phyloP scores from a whole-genome alignment of 2,113 vertebrate genomes.

The Malurus alboscapulatus region DNA sequence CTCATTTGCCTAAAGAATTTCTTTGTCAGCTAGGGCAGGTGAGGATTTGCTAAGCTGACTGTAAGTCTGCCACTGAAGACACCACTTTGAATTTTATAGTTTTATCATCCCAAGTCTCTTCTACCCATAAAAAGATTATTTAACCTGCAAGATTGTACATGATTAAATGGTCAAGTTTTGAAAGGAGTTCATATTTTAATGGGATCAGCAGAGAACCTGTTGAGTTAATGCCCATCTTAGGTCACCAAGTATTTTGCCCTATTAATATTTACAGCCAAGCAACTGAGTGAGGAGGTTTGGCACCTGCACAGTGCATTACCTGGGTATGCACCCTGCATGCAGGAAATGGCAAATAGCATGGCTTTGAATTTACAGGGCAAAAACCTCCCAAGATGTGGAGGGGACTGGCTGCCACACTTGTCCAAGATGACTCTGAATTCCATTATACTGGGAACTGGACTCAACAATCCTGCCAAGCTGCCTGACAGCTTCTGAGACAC shows the following conservation, averaged over 20 bases:
- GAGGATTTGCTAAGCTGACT: neutral
- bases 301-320: neutral
- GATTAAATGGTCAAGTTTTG: neutral
- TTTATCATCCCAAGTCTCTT: neutral
- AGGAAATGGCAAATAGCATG: neutral
- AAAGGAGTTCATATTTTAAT: neutral
- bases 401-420: neutral
- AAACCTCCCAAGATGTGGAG: rapidly evolving
- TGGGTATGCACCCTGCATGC: neutral
- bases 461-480: neutral
- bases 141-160: neutral
- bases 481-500: rapidly evolving
- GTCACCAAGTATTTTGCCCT: neutral
- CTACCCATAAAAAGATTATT: neutral
- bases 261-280: neutral
- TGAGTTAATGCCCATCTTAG: neutral
- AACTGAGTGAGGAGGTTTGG: neutral
- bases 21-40: neutral
- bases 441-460: neutral
- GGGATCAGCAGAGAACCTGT: neutral
- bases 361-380: neutral
- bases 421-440: neutral
- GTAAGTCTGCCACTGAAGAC: neutral
- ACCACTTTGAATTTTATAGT: neutral
- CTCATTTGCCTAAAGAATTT: neutral